phyloP scores from a whole-genome alignment of 2,888 invertebrate genomes.

The Noctua janthe region DNA sequence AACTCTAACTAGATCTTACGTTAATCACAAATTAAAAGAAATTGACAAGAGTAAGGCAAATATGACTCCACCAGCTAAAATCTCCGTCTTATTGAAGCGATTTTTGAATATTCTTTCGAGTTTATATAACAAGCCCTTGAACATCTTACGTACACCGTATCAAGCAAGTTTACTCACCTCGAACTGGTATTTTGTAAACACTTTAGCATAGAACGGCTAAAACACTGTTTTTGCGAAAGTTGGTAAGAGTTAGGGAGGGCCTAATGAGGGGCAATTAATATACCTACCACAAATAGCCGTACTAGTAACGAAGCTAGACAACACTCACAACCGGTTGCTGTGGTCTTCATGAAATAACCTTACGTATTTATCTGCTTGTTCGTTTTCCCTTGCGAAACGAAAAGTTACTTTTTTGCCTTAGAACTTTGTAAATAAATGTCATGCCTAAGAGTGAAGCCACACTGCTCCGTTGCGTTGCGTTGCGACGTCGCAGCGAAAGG shows the following conservation, averaged over 20 bases:
- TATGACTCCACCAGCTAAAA: not conserved
- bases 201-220: slow-evolving; percentile 2
- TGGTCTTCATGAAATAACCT: slow-evolving; percentile 40
- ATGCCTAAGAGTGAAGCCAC: not conserved
- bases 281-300: slow-evolving; percentile 48
- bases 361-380: slow-evolving; percentile 31
- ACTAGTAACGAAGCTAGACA: slow-evolving; percentile 29
- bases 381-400: slow-evolving; percentile 25
- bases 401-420: not conserved
- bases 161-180: slow-evolving; percentile 17
- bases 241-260: slow-evolving; percentile 54
- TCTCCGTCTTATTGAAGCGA: not conserved
- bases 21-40: not conserved
- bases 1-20: not conserved
- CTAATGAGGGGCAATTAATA: slow-evolving; percentile 53
- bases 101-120: slow-evolving; percentile 11
- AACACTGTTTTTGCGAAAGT: slow-evolving; percentile 48
- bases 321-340: slow-evolving; percentile 35
- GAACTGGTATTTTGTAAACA: slow-evolving; percentile 22
- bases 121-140: slow-evolving; percentile 36
- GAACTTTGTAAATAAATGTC: not conserved
- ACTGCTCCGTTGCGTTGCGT: too few species aligned
- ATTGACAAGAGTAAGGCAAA: slow-evolving; percentile 17
- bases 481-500: too few species aligned
- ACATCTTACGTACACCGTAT: slow-evolving; percentile 9